Evolutionary conservation across 2,797 vertebrate genomes (phyloP).

Genomic region (Anabacerthia variegaticeps): DNA sequence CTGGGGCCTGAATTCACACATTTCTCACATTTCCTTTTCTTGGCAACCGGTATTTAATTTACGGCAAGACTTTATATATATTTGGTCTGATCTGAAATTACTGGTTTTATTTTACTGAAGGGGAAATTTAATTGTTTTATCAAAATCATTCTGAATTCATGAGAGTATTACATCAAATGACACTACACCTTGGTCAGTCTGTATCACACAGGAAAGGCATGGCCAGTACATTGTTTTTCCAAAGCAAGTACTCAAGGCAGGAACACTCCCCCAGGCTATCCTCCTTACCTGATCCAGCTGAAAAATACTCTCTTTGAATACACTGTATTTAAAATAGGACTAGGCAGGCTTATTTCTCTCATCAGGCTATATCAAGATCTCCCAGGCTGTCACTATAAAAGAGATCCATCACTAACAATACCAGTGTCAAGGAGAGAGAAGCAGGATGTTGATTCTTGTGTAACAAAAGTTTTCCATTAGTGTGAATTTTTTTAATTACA

Average conservation of each 20-base stretch:
- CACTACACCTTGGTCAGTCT: not conserved
- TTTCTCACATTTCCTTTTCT: not conserved
- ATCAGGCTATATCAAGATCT: not conserved
- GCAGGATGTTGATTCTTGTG: not conserved
- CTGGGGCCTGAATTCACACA: not conserved
- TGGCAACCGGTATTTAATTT: not conserved
- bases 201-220: not conserved
- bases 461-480: constrained; percentile 17
- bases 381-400: not conserved
- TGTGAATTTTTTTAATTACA: constrained; percentile 6
- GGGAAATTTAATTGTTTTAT: not conserved
- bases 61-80: not conserved
- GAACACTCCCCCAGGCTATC: not conserved
- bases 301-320: not conserved
- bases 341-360: not conserved
- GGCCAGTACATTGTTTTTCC: not conserved
- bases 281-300: not conserved
- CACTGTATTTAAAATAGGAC: not conserved
- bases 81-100: not conserved
- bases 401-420: not conserved
- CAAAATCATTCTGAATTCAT: not conserved
- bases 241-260: not conserved
- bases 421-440: not conserved
- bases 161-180: not conserved
- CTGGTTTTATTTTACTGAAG: not conserved